Conservation (phyloP, 2,797 vertebrate genomes). For the Smutsia temminckii region DNA sequence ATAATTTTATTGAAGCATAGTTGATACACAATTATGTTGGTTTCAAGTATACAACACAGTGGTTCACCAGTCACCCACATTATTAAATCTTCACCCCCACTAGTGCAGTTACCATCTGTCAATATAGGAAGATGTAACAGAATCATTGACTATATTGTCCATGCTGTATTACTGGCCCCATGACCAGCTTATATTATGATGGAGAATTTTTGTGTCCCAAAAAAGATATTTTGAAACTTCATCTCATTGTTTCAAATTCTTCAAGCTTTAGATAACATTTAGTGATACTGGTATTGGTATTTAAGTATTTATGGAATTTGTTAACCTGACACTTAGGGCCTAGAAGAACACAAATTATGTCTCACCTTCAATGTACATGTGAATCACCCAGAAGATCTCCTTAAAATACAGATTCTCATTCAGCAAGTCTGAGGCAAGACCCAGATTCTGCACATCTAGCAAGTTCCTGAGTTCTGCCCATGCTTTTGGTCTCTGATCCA, state of each 20-base stretch:
- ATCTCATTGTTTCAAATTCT: neutral
- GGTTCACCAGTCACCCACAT: no score
- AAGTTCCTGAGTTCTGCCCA: neutral
- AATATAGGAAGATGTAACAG: no score
- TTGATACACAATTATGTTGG: no score
- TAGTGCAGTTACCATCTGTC: no score
- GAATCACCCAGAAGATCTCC: neutral
- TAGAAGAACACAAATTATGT: neutral
- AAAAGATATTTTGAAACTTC: neutral
- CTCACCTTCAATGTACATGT: neutral
- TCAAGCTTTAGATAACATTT: neutral
- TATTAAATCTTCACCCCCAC: no score
- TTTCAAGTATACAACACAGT: no score
- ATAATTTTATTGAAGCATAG: no score
- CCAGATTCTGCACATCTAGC: neutral
- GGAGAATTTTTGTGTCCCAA: no score
- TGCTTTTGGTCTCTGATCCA: neutral
- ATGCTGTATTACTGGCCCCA: no score
- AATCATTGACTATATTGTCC: no score
- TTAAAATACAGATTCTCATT: neutral
- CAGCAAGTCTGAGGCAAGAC: neutral
- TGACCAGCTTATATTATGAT: no score
- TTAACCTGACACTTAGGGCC: neutral
- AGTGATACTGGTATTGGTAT: neutral
- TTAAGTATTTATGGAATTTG: neutral